Percentiles rank a stretch among this genome's conserved stretches.
These are phyloP conservation scores for Notodonta dromedarius DNA, from an alignment of 2,888 invertebrate species.

Conservation along the genomic window DNA sequence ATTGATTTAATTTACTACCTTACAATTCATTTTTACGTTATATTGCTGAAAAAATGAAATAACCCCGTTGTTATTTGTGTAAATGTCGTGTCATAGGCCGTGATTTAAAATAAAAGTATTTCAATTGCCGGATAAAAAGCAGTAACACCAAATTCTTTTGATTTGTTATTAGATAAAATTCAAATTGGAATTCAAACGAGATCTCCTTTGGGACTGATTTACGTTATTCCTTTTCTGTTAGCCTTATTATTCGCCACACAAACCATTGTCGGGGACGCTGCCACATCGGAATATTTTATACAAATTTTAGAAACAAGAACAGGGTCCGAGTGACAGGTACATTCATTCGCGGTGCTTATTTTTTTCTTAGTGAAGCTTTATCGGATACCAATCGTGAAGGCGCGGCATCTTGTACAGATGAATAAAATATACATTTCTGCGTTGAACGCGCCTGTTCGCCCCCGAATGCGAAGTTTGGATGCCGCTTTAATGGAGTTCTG, in stretches of 20 bases:
- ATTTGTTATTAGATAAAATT: slow-evolving; percentile 35
- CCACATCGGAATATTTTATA: slow-evolving; percentile 80
- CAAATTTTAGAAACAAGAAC: slow-evolving; percentile 83
- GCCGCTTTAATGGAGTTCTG: slow-evolving; percentile 75
- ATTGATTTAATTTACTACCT: not conserved
- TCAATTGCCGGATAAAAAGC: not conserved
- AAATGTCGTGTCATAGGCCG: not conserved
- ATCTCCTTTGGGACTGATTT: slow-evolving; percentile 45
- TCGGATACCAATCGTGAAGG: slow-evolving; percentile 74
- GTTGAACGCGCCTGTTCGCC: slow-evolving; percentile 66
- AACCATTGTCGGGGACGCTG: slow-evolving; percentile 71
- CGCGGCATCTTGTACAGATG: slow-evolving; percentile 71
- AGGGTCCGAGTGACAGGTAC: slow-evolving; percentile 81
- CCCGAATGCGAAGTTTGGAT: slow-evolving; percentile 73
- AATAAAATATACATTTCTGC: slow-evolving; percentile 80
- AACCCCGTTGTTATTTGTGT: no score
- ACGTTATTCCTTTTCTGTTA: slow-evolving; percentile 58
- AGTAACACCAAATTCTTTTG: not conserved
- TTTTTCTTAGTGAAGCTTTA: slow-evolving; percentile 75
- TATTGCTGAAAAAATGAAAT: no score
- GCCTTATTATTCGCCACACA: slow-evolving; percentile 63
- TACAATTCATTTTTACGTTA: no score
- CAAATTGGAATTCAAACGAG: slow-evolving; percentile 54
- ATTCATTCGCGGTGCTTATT: slow-evolving; percentile 79
- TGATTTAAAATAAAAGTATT: not conserved